Evolutionary conservation across 2,113 vertebrate species (phyloP), one percentile per base, ranked within the genome.

Genomic region (Semicossyphus pulcher): DNA sequence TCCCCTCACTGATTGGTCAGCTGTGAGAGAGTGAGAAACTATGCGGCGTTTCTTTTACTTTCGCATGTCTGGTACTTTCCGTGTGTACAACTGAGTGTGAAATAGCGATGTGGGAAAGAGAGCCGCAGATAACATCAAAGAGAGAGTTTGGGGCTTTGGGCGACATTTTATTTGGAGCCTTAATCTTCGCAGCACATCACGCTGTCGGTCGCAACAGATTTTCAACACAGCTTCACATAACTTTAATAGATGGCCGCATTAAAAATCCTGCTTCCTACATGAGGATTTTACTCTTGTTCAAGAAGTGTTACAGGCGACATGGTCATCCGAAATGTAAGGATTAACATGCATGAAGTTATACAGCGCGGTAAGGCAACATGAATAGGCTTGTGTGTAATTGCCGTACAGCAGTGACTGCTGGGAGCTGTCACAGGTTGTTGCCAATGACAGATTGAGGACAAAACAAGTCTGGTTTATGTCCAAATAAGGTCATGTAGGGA

Each of bases 151-250:
- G 41, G 58, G 76, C 68, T 90, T 76, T 58, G 74, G 78, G 82
- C 60, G n/a, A 76, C 76, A 84, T 84, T 81, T 86, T 83, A 85
- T 89, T 86, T 78, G 61, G 66, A 75, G 73, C 31, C 53, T 51
- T 83, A 86, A 86, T 91, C 87, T 88, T 78, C 59, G 28, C 26
- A 81, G 70, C 72, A 78, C 75, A 85, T 86, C 66, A 61, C 8
- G 21, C 66, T 69, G 70, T 75, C 10, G 3, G 36, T 53, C 54
- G 63, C 37, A 69, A 68, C 53, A 73, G 49, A 82, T 59, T 68
- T 58, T 81, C 51, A 61, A 52, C 65, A 51, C 31, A 42, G 53
- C 64, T 69, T 7, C 41, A 49, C 53, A 52, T 52, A 65, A 26
- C 70, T 36, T 58, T 81, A 57, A 77, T 18, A 71, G 39, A 74